A percentile compares a stretch with the other conserved stretches of the same genome.
Conservation (phyloP, 2,113 vertebrate genomes). For the Phyllopteryx taeniolatus region DNA sequence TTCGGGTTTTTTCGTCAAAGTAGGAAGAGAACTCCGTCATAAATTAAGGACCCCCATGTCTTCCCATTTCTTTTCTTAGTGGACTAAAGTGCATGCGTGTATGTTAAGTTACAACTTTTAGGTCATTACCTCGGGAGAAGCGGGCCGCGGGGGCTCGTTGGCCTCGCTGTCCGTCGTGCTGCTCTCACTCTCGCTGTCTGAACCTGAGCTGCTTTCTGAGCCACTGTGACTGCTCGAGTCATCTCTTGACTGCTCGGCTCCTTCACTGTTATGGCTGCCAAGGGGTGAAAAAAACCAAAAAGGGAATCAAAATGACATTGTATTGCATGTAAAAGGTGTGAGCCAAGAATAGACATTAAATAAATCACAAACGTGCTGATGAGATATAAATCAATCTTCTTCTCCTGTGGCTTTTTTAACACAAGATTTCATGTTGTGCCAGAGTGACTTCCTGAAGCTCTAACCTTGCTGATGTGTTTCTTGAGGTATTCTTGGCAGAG, state of each 20-base stretch:
- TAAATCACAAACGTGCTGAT: neutral
- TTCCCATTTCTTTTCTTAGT: neutral
- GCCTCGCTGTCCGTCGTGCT: conserved; percentile 97
- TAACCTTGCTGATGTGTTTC: conserved; percentile 88
- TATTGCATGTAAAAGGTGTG: neutral
- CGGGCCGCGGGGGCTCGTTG: conserved; percentile 86
- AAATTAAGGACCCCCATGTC: neutral
- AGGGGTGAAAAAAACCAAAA: neutral
- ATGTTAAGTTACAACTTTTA: neutral
- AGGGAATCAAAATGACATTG: neutral
- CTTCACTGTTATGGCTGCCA: conserved; percentile 85
- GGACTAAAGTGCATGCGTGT: neutral
- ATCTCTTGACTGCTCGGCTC: conserved; percentile 86
- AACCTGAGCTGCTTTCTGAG: conserved; percentile 96
- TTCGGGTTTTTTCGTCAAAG: neutral
- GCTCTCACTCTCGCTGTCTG: conserved; percentile 97
- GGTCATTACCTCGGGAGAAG: conserved; percentile 87
- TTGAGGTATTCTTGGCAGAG: conserved; percentile 86
- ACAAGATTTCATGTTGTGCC: neutral
- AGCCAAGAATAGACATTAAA: neutral
- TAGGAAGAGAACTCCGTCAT: neutral
- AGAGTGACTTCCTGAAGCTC: neutral
- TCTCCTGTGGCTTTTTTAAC: neutral
- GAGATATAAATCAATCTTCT: neutral
- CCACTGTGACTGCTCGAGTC: conserved; percentile 97